Percentiles rank a stretch among this genome's conserved stretches.
Evolutionary conservation across 1,140 invertebrate genomes (phyloP).

Genomic region (Drosophila neocordata): DNA sequence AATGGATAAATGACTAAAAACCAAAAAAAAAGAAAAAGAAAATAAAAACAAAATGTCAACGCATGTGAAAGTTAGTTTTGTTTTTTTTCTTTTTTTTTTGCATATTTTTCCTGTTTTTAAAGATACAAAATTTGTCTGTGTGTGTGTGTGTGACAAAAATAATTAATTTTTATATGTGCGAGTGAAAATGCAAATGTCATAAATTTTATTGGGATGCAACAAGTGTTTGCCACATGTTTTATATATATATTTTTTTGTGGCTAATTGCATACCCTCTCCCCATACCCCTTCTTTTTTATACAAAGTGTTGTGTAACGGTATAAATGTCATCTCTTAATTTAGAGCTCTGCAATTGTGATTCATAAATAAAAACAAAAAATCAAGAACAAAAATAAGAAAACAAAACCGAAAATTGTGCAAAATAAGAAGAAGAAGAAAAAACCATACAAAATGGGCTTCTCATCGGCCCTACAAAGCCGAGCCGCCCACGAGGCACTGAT

Average conservation of each 20-base stretch:
- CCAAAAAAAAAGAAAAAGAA: no score
- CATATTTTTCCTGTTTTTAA: conserved; percentile 40
- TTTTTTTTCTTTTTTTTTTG: conserved; percentile 43
- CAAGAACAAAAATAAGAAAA: neutral
- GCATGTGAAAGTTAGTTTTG: conserved; percentile 79
- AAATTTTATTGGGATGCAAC: conserved; percentile 62
- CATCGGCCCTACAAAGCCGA: conserved; percentile 90
- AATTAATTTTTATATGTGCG: conserved; percentile 44
- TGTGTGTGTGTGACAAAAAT: conserved; percentile 49
- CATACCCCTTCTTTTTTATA: neutral
- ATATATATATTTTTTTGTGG: conserved; percentile 32
- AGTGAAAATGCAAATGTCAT: conserved; percentile 35
- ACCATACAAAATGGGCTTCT: conserved; percentile 89
- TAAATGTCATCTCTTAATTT: conserved; percentile 1
- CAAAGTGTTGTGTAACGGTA: neutral
- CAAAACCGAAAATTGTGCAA: neutral
- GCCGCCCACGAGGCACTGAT: conserved; percentile 93
- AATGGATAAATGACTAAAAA: conserved; percentile 40
- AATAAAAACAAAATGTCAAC: no score
- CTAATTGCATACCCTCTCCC: neutral
- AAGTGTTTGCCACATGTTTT: conserved; percentile 73
- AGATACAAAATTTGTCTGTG: conserved; percentile 23
- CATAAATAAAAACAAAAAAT: conserved; percentile 14
- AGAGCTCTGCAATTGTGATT: conserved; percentile 15
- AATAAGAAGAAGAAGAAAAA: neutral